These are phyloP conservation scores for Torymus tubicola DNA, from an alignment of 2,888 invertebrate genomes.

Conservation along the genomic window DNA sequence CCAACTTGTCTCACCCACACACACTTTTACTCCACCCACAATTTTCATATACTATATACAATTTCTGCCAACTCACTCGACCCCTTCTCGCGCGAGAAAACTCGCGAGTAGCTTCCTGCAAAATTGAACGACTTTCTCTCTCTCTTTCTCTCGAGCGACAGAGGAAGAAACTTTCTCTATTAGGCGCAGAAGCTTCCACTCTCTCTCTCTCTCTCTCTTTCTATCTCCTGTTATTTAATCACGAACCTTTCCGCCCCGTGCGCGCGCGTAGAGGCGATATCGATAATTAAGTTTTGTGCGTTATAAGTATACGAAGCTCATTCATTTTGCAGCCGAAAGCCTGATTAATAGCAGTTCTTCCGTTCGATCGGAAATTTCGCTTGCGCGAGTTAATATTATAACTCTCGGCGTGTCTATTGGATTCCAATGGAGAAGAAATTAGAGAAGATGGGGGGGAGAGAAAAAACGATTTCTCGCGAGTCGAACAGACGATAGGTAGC, in stretches of 20 bases:
- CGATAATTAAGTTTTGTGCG: slow-evolving; percentile 55
- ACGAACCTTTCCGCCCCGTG: slow-evolving; percentile 25
- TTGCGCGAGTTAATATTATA: slow-evolving; percentile 24
- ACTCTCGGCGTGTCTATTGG: slow-evolving; percentile 20
- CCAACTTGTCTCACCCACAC: background rate
- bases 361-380: slow-evolving; percentile 42
- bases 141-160: background rate
- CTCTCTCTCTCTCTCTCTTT: background rate
- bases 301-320: slow-evolving; percentile 26
- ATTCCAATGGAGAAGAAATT: slow-evolving; percentile 60
- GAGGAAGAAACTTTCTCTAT: slow-evolving; percentile 56
- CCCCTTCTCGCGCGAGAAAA: background rate
- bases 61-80: background rate
- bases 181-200: slow-evolving; percentile 43
- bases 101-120: slow-evolving; percentile 27
- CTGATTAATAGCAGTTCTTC: slow-evolving; percentile 44
- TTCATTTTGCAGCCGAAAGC: slow-evolving; percentile 34
- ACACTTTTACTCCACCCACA: too few species aligned
- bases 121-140: slow-evolving; percentile 55
- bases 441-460: slow-evolving; percentile 4
- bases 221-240: slow-evolving; percentile 56
- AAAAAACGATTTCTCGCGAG: background rate
- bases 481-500: background rate
- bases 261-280: slow-evolving; percentile 15
- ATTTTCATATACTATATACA: slow-evolving; percentile 6